Evolutionary conservation across 2,113 vertebrate species (phyloP).

Genomic region (Xyliphius kryptos): DNA sequence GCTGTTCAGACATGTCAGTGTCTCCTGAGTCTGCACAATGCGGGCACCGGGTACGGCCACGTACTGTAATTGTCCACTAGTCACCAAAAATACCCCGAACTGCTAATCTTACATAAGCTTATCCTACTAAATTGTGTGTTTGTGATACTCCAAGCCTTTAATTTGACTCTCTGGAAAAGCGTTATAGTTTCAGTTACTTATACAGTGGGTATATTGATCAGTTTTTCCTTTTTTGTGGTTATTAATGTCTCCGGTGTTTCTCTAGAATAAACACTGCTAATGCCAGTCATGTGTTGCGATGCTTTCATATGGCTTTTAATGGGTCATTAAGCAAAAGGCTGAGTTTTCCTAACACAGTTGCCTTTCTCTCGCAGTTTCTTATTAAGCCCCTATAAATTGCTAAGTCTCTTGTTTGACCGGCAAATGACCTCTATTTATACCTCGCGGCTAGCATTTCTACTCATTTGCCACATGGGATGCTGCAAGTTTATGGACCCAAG

Average conservation of each 20-base stretch:
- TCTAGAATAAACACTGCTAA: background rate
- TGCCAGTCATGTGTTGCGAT: background rate
- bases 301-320: conserved; percentile 30
- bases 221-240: background rate
- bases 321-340: conserved; percentile 38
- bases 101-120: background rate
- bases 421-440: conserved; percentile 40
- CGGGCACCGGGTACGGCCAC: background rate
- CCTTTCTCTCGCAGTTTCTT: conserved; percentile 19
- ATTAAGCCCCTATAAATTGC: conserved; percentile 37
- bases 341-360: conserved; percentile 15
- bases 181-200: too few relatives aligned
- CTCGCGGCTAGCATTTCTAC: conserved; percentile 31
- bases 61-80: background rate
- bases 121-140: conserved; percentile 1
- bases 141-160: conserved; percentile 1
- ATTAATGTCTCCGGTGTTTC: background rate
- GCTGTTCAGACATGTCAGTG: conserved; percentile 39
- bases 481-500: conserved; percentile 36
- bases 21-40: conserved; percentile 15
- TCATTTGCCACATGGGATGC: conserved; percentile 41
- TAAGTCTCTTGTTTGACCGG: conserved; percentile 37
- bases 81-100: background rate
- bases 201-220: too few relatives aligned
- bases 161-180: background rate